Conservation (phyloP, 2,888 invertebrate species). For the Spilarctia lutea region DNA sequence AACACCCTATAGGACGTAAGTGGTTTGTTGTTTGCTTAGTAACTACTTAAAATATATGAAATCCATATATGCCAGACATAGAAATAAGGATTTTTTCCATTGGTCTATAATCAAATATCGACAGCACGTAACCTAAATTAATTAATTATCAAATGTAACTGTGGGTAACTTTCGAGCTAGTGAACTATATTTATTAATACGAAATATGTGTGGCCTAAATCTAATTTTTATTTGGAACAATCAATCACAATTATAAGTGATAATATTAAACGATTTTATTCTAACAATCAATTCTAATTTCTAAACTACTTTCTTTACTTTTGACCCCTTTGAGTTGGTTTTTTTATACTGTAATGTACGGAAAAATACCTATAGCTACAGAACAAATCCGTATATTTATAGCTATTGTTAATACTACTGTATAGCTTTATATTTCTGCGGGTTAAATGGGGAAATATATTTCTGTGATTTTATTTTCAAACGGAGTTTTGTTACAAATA, state of each 20-base stretch:
- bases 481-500: too few species aligned
- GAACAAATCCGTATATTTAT: background rate
- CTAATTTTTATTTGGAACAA: background rate
- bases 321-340: background rate
- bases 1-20: too few species aligned
- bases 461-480: too few species aligned
- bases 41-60: background rate
- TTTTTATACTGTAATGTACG: background rate
- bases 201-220: background rate
- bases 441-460: background rate
- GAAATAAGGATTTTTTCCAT: background rate
- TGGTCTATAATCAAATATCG: background rate
- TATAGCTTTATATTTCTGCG: background rate
- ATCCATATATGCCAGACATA: background rate
- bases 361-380: background rate
- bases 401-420: background rate
- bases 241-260: background rate
- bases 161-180: too few species aligned
- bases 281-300: background rate
- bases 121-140: background rate
- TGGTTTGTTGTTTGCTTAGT: background rate
- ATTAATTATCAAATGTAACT: too few species aligned
- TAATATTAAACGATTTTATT: background rate
- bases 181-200: too few species aligned
- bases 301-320: background rate